These are phyloP conservation scores for Tanypteryx hageni DNA, from an alignment of 2,888 invertebrate species.

Conservation along the genomic window DNA sequence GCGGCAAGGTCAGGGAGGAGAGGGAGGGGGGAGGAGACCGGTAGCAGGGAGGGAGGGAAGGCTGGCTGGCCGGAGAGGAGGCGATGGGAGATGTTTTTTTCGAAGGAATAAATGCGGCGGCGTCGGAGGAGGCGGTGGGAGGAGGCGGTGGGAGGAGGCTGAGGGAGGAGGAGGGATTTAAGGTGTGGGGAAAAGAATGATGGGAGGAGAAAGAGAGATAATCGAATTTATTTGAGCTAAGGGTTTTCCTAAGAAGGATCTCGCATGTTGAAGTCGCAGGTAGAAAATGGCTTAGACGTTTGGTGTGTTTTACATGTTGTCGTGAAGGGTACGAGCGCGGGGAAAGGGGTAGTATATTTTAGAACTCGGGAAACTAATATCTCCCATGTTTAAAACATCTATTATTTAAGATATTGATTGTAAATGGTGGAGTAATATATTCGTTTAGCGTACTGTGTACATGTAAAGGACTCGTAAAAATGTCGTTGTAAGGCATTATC, in stretches of 20 bases:
- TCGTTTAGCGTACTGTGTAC: too few species aligned
- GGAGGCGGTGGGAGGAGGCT: too few species aligned
- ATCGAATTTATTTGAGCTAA: slow-evolving; percentile 55
- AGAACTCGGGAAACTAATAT: too few species aligned
- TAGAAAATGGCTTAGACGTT: not conserved
- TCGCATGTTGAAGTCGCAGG: slow-evolving; percentile 1
- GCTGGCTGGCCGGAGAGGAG: not conserved
- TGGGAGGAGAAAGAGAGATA: slow-evolving; percentile 42
- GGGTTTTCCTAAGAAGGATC: slow-evolving; percentile 3
- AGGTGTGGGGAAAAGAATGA: slow-evolving; percentile 7
- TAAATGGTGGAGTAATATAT: too few species aligned
- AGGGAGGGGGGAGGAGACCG: not conserved
- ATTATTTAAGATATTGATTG: too few species aligned
- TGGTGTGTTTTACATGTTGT: not conserved
- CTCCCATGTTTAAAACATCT: too few species aligned
- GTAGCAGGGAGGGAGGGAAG: not conserved
- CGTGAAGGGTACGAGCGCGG: not conserved
- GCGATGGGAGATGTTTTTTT: slow-evolving; percentile 21
- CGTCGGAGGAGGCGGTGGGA: too few species aligned
- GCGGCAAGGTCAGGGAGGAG: not conserved
- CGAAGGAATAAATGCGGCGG: slow-evolving; percentile 34
- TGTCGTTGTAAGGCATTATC: too few species aligned
- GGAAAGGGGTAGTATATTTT: too few species aligned
- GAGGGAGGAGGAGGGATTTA: slow-evolving; percentile 9
- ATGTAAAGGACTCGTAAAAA: too few species aligned